Evolutionary conservation across 2,888 invertebrate genomes (phyloP).

Genomic region (Apotomis capreana): DNA sequence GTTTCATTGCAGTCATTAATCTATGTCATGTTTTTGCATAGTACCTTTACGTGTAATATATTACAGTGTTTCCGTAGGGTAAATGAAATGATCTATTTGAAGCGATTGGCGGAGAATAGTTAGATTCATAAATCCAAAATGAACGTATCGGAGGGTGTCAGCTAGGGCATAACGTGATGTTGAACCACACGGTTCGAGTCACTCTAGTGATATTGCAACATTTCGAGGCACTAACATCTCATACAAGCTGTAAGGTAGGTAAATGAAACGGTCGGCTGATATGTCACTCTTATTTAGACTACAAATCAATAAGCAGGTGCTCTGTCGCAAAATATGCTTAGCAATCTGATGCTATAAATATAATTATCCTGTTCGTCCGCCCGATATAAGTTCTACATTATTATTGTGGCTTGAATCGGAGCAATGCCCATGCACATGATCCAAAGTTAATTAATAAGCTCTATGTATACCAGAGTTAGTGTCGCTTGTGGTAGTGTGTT

Average conservation of each 20-base stretch:
- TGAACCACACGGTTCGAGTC: conserved; percentile 2
- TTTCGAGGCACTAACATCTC: conserved; percentile 6
- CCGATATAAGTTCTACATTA: not conserved
- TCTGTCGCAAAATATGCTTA: conserved; percentile 4
- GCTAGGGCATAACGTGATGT: conserved; percentile 12
- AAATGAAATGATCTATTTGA: conserved; percentile 23
- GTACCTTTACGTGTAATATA: conserved; percentile 55
- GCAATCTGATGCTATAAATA: not conserved
- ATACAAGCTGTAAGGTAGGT: not conserved
- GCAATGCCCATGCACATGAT: not conserved
- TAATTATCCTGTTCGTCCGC: not conserved
- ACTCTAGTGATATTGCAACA: not conserved
- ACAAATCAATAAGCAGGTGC: conserved; percentile 8
- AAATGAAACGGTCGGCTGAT: not conserved
- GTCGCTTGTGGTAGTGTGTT: not conserved
- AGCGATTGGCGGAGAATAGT: conserved; percentile 15
- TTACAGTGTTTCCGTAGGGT: conserved; percentile 42
- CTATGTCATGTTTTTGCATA: conserved; percentile 51
- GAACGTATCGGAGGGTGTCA: conserved; percentile 10
- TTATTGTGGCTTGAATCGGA: not conserved
- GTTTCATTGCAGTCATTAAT: conserved; percentile 67
- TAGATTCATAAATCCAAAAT: conserved; percentile 8
- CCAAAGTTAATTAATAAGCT: not conserved
- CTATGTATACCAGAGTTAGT: not conserved
- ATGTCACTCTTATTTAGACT: not conserved